Evolutionary conservation across 2,888 invertebrate species (phyloP), one percentile per base, ranked within the genome.

Genomic region (Fragum fragum): DNA sequence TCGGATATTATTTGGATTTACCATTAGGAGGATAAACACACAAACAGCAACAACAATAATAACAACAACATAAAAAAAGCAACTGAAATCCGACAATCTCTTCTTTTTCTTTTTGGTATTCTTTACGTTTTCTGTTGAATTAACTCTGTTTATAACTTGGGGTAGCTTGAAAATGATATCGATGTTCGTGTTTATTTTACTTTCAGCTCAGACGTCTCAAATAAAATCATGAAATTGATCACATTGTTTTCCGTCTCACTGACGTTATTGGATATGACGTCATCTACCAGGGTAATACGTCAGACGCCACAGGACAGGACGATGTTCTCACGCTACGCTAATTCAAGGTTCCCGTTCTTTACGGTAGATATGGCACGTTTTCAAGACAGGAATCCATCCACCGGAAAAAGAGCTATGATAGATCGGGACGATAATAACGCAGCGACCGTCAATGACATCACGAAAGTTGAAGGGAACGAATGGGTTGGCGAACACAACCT

Each of bases 271-370:
- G 61, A 61, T 7, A 32, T 61, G 14, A n/a, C 32, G 21, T 32
- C 29, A 18, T n/a, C 61, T 32, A n/a, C 18, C 0, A 28, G n/a
- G 36, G 29, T 61, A 5, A 1, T 32, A 32, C 61, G 61, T n/a
- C 11, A 32, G n/a, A 1, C 32, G 1, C 61, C 29, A 61, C 61
- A 28, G 21, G 61, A 61, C 11, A 28, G 61, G n/a, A 32, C 16
- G 11, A 29, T 61, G 16, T 61, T 61, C 32, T 61, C 32, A 16
- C 11, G 66, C 23, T 66, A 26, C 32, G 66, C 66, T 26, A 66
- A 66, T 23, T 66, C 66, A 21, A 21, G 66, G 42, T 66, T 66
- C 11, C 66, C 66, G 11, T 66, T 66, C 66, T 66, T 66, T 23
- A 66, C 66, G 7, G 42, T 66, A 7, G 66, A 66, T 66, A 21